Evolutionary conservation across 2,888 invertebrate genomes (phyloP).

Genomic region (Heliconius ethilla): DNA sequence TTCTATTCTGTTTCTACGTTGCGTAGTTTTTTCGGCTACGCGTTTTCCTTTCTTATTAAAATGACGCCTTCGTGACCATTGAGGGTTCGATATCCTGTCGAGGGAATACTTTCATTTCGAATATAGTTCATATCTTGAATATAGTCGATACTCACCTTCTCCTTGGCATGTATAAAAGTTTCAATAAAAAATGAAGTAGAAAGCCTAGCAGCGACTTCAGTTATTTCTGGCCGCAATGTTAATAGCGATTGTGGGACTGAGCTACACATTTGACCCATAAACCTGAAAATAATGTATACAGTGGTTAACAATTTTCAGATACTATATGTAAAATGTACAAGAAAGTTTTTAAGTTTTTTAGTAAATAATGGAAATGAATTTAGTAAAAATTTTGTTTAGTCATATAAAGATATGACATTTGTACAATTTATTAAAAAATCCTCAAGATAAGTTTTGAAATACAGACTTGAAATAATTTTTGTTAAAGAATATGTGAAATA

Average conservation of each 20-base stretch:
- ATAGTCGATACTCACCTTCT: constrained; percentile 86
- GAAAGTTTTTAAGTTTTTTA: too few species aligned
- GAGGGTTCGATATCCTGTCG: too few species aligned
- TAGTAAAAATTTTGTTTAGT: neutral
- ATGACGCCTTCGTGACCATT: too few species aligned
- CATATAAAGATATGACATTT: neutral
- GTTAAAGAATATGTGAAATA: too few species aligned
- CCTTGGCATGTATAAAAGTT: constrained; percentile 98
- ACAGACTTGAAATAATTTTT: too few species aligned
- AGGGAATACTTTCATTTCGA: too few species aligned
- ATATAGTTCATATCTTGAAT: neutral
- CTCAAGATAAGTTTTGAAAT: too few species aligned
- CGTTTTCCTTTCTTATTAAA: too few species aligned
- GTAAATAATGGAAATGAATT: neutral
- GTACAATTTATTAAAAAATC: too few species aligned
- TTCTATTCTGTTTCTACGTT: too few species aligned
- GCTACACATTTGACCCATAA: constrained; percentile 98
- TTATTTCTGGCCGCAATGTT: constrained; percentile 89
- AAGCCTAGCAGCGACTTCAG: constrained; percentile 92
- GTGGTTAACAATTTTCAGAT: neutral
- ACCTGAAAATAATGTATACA: constrained; percentile 78
- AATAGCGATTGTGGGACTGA: constrained; percentile 94
- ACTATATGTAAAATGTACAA: neutral
- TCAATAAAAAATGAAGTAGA: constrained; percentile 97
- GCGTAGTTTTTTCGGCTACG: too few species aligned